phyloP scores from a whole-genome alignment of 2,888 invertebrate species.

The Iselma pallidipennis region DNA sequence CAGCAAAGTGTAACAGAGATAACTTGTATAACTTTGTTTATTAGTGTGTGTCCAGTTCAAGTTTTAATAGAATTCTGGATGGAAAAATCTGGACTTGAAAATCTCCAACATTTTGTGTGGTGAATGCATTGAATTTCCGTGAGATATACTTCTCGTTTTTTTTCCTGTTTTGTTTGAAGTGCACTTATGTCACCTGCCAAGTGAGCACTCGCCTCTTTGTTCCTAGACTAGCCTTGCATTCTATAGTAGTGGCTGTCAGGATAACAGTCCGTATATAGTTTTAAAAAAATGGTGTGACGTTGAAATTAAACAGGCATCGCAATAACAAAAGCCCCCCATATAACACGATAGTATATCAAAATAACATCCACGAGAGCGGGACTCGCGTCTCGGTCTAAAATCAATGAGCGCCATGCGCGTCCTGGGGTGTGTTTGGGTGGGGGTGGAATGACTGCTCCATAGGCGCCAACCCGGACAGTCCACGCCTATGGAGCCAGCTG shows the following conservation, averaged over 20 bases:
- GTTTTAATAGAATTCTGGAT: background rate
- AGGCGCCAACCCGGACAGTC: conserved; percentile 56
- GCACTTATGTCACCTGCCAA: background rate
- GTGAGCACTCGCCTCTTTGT: too few species aligned
- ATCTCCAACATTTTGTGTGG: background rate
- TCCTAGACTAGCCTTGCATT: too few species aligned
- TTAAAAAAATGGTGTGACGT: too few species aligned
- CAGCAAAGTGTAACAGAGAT: background rate
- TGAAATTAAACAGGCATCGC: conserved; percentile 31
- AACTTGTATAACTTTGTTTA: background rate
- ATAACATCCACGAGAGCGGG: conserved; percentile 45
- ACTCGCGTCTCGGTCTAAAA: conserved; percentile 46
- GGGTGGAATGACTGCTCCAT: conserved; percentile 35
- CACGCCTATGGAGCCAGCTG: conserved; percentile 57
- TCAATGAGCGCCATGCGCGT: conserved; percentile 55
- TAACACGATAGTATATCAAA: conserved; percentile 46
- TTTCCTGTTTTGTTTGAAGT: background rate
- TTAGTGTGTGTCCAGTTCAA: background rate
- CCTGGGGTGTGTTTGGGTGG: conserved; percentile 36
- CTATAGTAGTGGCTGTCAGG: too few species aligned
- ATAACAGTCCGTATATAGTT: too few species aligned
- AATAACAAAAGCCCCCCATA: conserved; percentile 38
- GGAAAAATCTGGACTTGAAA: background rate
- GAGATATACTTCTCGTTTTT: background rate
- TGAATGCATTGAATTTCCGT: background rate